Base-by-base conservation (phyloP, 2,888 invertebrate genomes). In the Ceramica pisi region DNA sequence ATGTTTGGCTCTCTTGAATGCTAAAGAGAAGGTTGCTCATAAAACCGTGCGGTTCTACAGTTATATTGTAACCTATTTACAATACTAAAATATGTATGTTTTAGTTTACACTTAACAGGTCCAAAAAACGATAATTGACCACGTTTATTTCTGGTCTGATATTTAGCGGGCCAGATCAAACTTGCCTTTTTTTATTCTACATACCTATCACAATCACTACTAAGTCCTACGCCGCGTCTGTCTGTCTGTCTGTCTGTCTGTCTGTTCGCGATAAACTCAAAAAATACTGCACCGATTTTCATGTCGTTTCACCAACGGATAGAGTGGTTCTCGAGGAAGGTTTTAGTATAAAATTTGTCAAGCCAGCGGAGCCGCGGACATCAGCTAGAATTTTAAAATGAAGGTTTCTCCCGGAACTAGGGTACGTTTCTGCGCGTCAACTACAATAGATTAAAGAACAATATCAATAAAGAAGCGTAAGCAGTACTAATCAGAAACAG, bases 1-100 rank as follows among this genome's bases (percentile, higher is more conserved):
- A n/a, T 23, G 23, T 19, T 48, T 6, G 16, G n/a, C 51, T n/a
- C 38, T 69, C 50, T 35, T 51, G 59, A 61, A 67, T 80, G 41
- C 64, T 41, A 67, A 80, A 68, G 46, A 80, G 55, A 73, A 67
- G 66, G 62, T 61, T 70, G 38, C 26, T 50, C 12, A 55, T 50
- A 76, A 26, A 65, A 68, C 67, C 26, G 56, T 55, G 41, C 56
- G 50, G 14, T 46, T 14, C n/a, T 57, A 69, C 81, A 64, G 82
- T 79, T 81, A 80, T 38, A 57, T 56, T 64, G 60, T 68, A 71
- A 71, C 78, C 75, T 60, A 74, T 79, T 78, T 80, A 53, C 71
- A 56, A 51, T 38, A 75, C 53, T 46, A 48, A 60, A 67, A 57
- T 64, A 69, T 79, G 68, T 26, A 12, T 76, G 31, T 67, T 56